Evolutionary conservation across 2,113 vertebrate genomes (phyloP).

Genomic region (Lepus americanus): DNA sequence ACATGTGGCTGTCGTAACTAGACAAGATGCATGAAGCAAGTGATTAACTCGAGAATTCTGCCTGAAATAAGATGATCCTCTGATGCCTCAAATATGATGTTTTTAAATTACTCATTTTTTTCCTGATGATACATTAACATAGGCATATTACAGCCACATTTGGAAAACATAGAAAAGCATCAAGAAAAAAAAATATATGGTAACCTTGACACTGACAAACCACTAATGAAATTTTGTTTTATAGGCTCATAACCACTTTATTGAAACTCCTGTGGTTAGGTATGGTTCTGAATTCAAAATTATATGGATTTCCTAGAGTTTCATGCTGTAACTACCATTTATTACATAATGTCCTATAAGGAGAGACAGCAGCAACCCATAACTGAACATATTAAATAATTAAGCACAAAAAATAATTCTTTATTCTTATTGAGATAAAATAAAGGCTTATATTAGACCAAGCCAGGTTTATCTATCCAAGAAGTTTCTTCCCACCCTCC

Average conservation of each 20-base stretch:
- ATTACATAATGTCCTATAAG: not conserved
- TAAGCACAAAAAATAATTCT: not conserved
- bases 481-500: not conserved
- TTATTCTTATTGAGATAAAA: not conserved
- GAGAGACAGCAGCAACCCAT: not conserved
- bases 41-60: constrained; percentile 29
- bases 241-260: not conserved
- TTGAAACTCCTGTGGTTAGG: not conserved
- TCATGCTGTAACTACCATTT: not conserved
- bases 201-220: not conserved
- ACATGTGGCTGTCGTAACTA: not conserved
- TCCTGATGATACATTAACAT: not conserved
- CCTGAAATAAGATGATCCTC: constrained; percentile 10
- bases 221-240: not conserved
- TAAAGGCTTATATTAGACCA: not conserved
- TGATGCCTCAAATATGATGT: not conserved
- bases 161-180: constrained; percentile 20
- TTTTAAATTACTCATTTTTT: constrained; percentile 34
- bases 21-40: not conserved
- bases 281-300: not conserved
- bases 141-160: not conserved
- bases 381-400: constrained; percentile 20
- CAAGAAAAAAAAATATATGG: not conserved
- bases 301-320: not conserved
- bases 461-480: not conserved